A percentile compares a stretch with the other conserved stretches of the same genome.
Evolutionary conservation across 2,888 invertebrate species (phyloP).

Genomic region (Thymelicus lineola): DNA sequence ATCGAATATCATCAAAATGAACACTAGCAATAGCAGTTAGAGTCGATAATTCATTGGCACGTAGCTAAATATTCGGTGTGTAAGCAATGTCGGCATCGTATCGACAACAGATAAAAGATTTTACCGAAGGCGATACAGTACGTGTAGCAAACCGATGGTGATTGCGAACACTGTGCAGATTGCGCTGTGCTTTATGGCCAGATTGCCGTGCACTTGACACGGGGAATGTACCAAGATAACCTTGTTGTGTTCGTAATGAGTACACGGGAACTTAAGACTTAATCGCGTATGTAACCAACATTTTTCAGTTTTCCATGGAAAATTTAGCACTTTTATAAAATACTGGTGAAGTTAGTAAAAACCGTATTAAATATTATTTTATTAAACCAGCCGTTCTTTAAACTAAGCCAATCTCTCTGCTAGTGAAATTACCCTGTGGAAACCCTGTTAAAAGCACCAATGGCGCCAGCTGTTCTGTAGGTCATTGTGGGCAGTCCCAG

Average conservation of each 20-base stretch:
- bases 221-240: conserved; percentile 17
- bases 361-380: too few species aligned
- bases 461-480: too few species aligned
- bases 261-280: conserved; percentile 16
- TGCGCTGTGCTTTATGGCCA: conserved; percentile 26
- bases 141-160: conserved; percentile 10
- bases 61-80: conserved; percentile 18
- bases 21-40: background rate
- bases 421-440: too few species aligned
- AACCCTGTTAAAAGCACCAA: too few species aligned
- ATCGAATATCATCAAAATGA: background rate
- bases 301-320: too few species aligned
- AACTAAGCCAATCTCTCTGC: too few species aligned
- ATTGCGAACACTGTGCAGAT: conserved; percentile 8
- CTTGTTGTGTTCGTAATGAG: conserved; percentile 14
- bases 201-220: conserved; percentile 23
- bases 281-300: background rate
- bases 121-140: conserved; percentile 19
- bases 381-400: too few species aligned
- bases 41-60: background rate
- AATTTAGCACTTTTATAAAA: too few species aligned
- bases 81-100: conserved; percentile 15
- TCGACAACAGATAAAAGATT: conserved; percentile 30
- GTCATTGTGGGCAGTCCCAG: too few species aligned
- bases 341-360: too few species aligned